These are phyloP conservation scores for Mus spretus DNA, from an alignment of 2,797 vertebrate genomes.

Conservation along the genomic window DNA sequence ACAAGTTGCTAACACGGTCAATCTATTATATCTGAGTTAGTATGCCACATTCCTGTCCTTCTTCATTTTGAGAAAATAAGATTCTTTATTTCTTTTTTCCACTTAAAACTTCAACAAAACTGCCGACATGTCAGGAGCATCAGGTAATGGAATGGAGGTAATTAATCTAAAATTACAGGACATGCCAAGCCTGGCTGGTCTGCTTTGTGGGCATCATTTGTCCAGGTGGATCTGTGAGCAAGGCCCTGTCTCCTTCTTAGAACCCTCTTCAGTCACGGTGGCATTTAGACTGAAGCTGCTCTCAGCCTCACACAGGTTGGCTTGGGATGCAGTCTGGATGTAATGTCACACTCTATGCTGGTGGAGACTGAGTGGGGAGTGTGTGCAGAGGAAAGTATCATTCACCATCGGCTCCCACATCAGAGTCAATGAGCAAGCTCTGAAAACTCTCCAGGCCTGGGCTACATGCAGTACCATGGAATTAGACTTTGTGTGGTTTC, in stretches of 20 bases:
- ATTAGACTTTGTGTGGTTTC: background rate
- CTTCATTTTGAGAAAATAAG: background rate
- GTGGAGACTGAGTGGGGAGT: too few relatives aligned
- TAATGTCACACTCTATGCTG: background rate
- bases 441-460: background rate
- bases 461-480: background rate
- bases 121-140: background rate
- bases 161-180: background rate
- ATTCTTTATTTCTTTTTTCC: background rate
- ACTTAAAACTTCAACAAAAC: background rate
- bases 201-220: background rate
- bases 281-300: background rate
- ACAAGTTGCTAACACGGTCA: background rate
- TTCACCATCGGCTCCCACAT: rapidly evolving
- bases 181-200: background rate
- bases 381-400: rapidly evolving
- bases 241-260: background rate
- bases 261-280: background rate
- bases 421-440: background rate
- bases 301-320: rapidly evolving
- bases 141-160: background rate
- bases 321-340: background rate
- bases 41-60: background rate
- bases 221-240: background rate
- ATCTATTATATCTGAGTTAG: background rate